Base-by-base conservation (phyloP, 1,140 invertebrate genomes). In the Papilio polytes region DNA sequence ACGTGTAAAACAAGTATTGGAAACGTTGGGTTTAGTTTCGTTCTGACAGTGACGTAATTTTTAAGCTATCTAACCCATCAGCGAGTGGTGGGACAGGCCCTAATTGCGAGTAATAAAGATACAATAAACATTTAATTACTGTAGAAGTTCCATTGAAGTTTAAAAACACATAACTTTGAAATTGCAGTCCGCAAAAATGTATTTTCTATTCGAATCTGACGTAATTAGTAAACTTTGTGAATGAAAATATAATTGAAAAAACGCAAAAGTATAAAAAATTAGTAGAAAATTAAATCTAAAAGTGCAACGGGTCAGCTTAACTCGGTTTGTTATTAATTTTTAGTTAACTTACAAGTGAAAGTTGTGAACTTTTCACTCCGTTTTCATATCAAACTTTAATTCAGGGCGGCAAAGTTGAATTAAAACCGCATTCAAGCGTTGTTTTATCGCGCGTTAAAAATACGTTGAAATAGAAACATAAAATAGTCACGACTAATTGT, bases 161-260 rank as follows among this genome's bases (percentile, higher is more conserved):
- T 12, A 74, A 74, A n/a, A 74, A 41, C 36, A 18, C 41, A 46
- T 10, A 74, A 8, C 44, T 44, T 48, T 44, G 10, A 74, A 74
- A 74, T 0, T 74, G 12, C 9, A n/a, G 44, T 44, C 18, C 10
- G 41, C n/a, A 46, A 48, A 74, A 74, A 48, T 46, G n/a, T 22
- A 74, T 48, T 74, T n/a, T 74, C 20, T 48, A 74, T 74, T 48
- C 6, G 73, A 74, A 22, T 46, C 36, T 48, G 73, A 6, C 13
- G 26, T 77, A 77, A 56, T 77, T 77, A 31, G 7, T 77, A 56
- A 77, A 77, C 74, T 77, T 77, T 77, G 13, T 36, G 22, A 77
- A 77, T 51, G 22, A 56, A 46, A 46, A n/a, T 51, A 56, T 63
- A 76, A 51, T 53, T 56, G 48, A 56, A 77, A 10, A 56, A 77